Base-by-base conservation (phyloP, 2,888 invertebrate species). In the Halictus ligatus region DNA sequence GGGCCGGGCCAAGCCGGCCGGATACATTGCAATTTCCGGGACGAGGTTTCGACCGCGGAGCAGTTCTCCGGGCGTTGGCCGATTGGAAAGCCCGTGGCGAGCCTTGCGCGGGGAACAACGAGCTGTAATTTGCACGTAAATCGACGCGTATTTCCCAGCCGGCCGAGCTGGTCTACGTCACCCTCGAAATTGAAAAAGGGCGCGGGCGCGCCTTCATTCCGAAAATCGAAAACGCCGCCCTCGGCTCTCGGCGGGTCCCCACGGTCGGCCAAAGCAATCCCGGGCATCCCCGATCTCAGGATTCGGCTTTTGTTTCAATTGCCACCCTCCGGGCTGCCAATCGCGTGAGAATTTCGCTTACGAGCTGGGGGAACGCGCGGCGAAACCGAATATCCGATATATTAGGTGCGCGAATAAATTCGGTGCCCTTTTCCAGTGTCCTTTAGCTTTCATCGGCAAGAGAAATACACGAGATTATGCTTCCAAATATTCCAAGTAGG, bases 41-140 rank as follows among this genome's bases (percentile, higher is more conserved):
- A 86, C 86, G 81, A 84, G 88, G 71, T 82, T 86, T 88, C 88
- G 88, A 71, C 77, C 81, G 86, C 69, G 88, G 67, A 82, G 64
- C 80, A 71, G 84, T 82, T 84, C 86, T 73, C 69, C 71, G 80
- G 60, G 72, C 67, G 40, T 67, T 73, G 84, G 84, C 76, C 78
- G 84, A 89, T 88, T 84, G 84, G 86, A 83, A 78, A 80, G 81
- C 80, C 60, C 29, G 79, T 58, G 58, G n/a, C 77, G 77, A 72
- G 46, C 54, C 48, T 35, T 46, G 72, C 58, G n/a, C 35, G 48
- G 74, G n/a, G 64, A 69, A 76, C 80, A 80, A 78, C 81, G 71
- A 48, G 75, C 78, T 75, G 89, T 88, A 89, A 89, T 89, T 89
- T 89, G 86, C 89, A 89, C 89, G 89, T 84, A 89, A 89, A 89